Conservation (phyloP, 2,797 vertebrate genomes). For the Thalassophryne amazonica region DNA sequence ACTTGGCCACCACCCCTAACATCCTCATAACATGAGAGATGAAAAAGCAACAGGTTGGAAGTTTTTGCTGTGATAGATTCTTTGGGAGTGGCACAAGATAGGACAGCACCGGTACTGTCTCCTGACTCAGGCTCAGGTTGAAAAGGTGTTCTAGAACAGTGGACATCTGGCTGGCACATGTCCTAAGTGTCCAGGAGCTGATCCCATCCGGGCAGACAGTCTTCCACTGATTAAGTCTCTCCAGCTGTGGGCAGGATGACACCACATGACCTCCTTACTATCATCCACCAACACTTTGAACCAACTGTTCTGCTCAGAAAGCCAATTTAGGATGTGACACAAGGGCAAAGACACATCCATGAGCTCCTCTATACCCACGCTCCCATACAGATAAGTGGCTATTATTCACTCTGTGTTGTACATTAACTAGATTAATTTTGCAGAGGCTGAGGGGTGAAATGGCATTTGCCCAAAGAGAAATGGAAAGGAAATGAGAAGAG, state of each 20-base stretch:
- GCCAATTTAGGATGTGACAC: slow-evolving; percentile 34
- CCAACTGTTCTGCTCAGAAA: slow-evolving; percentile 25
- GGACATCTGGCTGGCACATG: too few relatives aligned
- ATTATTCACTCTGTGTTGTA: slow-evolving; percentile 70
- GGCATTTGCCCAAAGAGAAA: slow-evolving; percentile 65
- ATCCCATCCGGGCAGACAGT: too few relatives aligned
- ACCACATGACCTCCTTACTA: slow-evolving; percentile 18
- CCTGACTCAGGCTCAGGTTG: too few relatives aligned
- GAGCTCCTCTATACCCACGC: slow-evolving; percentile 41
- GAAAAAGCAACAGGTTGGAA: too few relatives aligned
- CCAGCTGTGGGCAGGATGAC: too few relatives aligned
- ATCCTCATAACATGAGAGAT: too few relatives aligned
- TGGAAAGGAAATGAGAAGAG: slow-evolving; percentile 56
- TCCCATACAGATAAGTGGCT: slow-evolving; percentile 67
- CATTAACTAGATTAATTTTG: slow-evolving; percentile 77
- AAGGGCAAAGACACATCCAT: slow-evolving; percentile 24
- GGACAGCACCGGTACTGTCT: too few relatives aligned
- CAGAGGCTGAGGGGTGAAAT: slow-evolving; percentile 60
- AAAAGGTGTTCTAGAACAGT: too few relatives aligned
- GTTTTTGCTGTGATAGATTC: too few relatives aligned
- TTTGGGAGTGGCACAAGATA: too few relatives aligned
- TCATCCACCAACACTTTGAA: slow-evolving; percentile 12
- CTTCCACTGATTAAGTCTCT: slow-evolving; percentile 9
- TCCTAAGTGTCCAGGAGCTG: too few relatives aligned
- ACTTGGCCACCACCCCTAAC: too few relatives aligned